A percentile compares a stretch with the other conserved stretches of the same genome.
Evolutionary conservation across 2,888 invertebrate genomes (phyloP).

Genomic region (Drosophila atripex): DNA sequence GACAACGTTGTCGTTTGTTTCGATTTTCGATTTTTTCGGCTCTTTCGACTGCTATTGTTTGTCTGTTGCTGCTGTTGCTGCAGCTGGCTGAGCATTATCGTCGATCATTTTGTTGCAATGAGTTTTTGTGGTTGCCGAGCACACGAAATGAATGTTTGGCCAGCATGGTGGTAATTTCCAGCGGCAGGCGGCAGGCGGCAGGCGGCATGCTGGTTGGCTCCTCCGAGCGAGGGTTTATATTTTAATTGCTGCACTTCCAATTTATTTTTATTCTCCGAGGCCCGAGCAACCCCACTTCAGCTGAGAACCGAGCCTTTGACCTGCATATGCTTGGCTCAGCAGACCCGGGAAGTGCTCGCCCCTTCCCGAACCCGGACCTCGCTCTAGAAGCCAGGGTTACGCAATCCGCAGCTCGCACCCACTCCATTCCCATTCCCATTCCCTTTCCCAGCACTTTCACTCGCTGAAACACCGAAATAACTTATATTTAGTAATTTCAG

Average conservation of each 20-base stretch:
- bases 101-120: conserved; percentile 74
- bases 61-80: conserved; percentile 1
- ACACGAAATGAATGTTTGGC: conserved; percentile 73
- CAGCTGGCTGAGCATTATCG: conserved; percentile 61
- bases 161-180: conserved; percentile 76
- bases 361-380: conserved; percentile 12
- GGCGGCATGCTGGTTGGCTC: conserved; percentile 43
- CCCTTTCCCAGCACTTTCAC: conserved; percentile 67
- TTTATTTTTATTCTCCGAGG: conserved; percentile 59
- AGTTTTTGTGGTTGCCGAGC: conserved; percentile 71
- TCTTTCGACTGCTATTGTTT: conserved; percentile 21
- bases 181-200: conserved; percentile 12
- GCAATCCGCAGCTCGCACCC: conserved; percentile 15
- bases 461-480: conserved; percentile 72
- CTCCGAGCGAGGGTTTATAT: conserved; percentile 53
- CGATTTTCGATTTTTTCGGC: conserved; percentile 1
- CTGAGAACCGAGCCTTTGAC: no score
- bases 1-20: conserved; percentile 30
- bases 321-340: background rate
- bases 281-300: conserved; percentile 8
- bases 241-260: conserved; percentile 75
- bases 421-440: background rate
- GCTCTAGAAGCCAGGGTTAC: conserved; percentile 24
- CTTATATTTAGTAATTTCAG: conserved; percentile 72
- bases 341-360: background rate